Base-by-base conservation (phyloP, 2,888 invertebrate species). In the Quadroppia sp. region DNA sequence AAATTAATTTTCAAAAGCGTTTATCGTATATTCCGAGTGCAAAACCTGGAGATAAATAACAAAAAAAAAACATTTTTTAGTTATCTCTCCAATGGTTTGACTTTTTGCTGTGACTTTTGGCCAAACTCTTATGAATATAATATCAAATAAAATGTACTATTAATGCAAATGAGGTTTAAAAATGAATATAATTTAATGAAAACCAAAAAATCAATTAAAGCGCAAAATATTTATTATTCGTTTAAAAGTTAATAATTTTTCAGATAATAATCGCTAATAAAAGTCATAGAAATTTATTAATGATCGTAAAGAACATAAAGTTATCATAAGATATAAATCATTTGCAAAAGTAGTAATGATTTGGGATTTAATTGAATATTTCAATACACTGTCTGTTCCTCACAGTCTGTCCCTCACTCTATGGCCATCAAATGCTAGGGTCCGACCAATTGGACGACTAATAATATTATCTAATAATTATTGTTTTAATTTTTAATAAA, bases 241-340 rank as follows among this genome's bases (percentile, higher is more conserved):
- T 13, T 11, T 11, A 30, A 30, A 59, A 28, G 15, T 3, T 59
- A 59, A 59, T 30, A 28, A 59, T 59, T 30, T 28, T 59, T 28
- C 3, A 59, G 30, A 59, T 59, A 59, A 59, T 59, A 30, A 59
- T 59, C 28, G 30, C 59, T 30, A 59, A 59, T 59, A 59, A 59
- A 30, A 59, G 59, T 59, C 59, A 59, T 15, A 28, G 30, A 59
- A 59, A 59, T 59, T 59, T 59, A 59, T 59, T 59, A 59, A 59
- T 59, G 59, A 30, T 28, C 17, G 28, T 59, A 59, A 59, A 59
- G 3, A 17, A 11, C 17, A 59, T 30, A 59, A 20, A 30, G 2
- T 28, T 28, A 25, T 59, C 30, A 59, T 28, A 30, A 59, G 3
- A 6, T 59, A 59, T 59, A 59, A 59, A 59, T 59, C 59, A 30